Evolutionary conservation across 2,797 vertebrate species (phyloP), one percentile per base, ranked within the genome.

Genomic region (Gymnoscopelus microlampas): DNA sequence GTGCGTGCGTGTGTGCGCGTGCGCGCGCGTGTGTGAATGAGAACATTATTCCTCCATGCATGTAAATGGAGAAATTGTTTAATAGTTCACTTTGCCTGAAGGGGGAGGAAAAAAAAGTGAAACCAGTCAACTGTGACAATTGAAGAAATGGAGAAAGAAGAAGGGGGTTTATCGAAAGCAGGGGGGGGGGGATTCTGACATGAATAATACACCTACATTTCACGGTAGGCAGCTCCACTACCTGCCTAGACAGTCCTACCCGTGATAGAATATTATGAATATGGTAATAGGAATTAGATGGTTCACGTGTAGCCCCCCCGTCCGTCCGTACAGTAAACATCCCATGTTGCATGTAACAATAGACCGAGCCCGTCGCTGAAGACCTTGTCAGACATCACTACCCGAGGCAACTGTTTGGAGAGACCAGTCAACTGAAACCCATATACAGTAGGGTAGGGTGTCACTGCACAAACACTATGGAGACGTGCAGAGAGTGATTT

Each of bases 111-210:
- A 80, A 48, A n/a, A 35, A 32, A 44, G 26, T n/a, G 32, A 35
- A 44, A 64, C 32, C 83, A 86, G 79, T 80, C 80, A 70, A 81
- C 87, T 87, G 90, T 91, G 90, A 92, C 85, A 87, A 82, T 71
- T 76, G 82, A 68, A 87, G 81, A 85, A 84, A 90, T 78, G 76
- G 81, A 85, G 65, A 81, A 62, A 75, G 74, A 77, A 26, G 13
- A 6, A 53, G 48, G 26, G 62, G 13, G 62, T 6, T 15, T 47
- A 57, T 53, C 29, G 35, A 44, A n/a, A 59, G 14, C 65, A 70
- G 53, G 44, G 60, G 68, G 10, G 63, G 24, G 39, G 54, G 64
- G 53, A 70, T 72, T 82, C 70, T 73, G 79, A 78, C 76, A 70
- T 78, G 83, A 85, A 83, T 61, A 48, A 85, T 75, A 77, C 64